Base-by-base conservation (phyloP, 1,140 invertebrate genomes). In the Euwallacea similis region DNA sequence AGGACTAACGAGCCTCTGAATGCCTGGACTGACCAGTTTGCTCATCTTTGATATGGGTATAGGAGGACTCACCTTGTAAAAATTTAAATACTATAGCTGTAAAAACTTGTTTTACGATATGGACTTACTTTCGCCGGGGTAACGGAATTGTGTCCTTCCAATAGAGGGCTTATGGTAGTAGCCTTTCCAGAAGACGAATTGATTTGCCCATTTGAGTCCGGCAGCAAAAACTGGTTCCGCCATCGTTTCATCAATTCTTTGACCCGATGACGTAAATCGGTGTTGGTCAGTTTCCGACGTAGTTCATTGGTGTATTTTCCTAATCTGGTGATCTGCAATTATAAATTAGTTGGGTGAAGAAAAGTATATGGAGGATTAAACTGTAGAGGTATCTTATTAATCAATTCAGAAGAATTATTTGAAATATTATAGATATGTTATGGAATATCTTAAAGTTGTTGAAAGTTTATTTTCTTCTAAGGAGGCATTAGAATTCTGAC, bases 281-380 rank as follows among this genome's bases (percentile, higher is more conserved):
- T 90, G 82, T 93, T 90, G 56, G 84, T 88, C 44, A 94, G 95
- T 81, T 94, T 93, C 67, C 92, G 85, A 62, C 96, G 87, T 21
- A 97, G 83, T 82, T 96, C 93, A 84, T 98, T 98, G 78, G 98
- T 92, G 79, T 93, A 89, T 83, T 93, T 94, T n/a, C 95, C 96
- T 82, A 98, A 86, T 88, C 95, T 86, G 86, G 96, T 89, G 88
- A 87, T 87, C 86, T 87, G 79, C 41, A 76, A 61, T 9, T 15
- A 7, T 58, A 58, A 15, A 13, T 50, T 50, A 50, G 46, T 50
- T 33, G 4, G 21, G 21, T 33, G 21, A 33, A 33, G 4, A 33
- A 33, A 33, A 2, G 21, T 33, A 50, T 6, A 50, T 11, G 6
- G 46, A 50, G 9, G 46, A 6, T 50, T 50, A 10, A 50, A 33